A percentile compares a stretch with the other conserved stretches of the same genome.
Conservation (phyloP, 2,888 invertebrate genomes). For the Drosophila flavopinicola region DNA sequence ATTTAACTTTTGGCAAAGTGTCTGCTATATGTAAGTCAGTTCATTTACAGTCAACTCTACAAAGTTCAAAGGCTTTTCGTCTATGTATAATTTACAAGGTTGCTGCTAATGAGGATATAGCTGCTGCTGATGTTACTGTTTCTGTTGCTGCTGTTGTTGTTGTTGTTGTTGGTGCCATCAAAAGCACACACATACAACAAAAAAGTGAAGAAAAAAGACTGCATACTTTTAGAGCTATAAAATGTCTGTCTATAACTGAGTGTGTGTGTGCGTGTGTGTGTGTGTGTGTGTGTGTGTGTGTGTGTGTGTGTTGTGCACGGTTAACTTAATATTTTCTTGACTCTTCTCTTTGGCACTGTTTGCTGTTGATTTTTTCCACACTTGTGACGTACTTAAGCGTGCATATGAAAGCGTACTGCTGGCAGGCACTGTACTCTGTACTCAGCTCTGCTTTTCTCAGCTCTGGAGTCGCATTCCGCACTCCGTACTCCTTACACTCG, state of each 20-base stretch:
- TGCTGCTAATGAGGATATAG: constrained; percentile 39
- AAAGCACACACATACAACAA: too few species aligned
- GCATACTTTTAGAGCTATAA: constrained; percentile 48
- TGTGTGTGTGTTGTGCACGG: constrained; percentile 16
- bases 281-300: not conserved
- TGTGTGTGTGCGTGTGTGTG: too few species aligned
- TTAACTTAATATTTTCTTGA: constrained; percentile 71
- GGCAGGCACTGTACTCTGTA: constrained; percentile 4
- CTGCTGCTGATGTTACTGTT: constrained; percentile 2
- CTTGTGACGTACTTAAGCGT: constrained; percentile 63
- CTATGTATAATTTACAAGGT: too few species aligned
- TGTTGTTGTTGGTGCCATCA: too few species aligned
- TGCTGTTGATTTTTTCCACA: constrained; percentile 45
- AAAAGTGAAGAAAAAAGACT: constrained; percentile 12
- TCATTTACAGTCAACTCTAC: constrained; percentile 1
- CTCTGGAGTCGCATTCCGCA: constrained; percentile 9
- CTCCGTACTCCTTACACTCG: constrained; percentile 7
- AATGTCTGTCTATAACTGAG: too few species aligned
- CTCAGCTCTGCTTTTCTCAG: not conserved
- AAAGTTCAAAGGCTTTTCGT: constrained; percentile 1
- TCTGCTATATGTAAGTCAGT: constrained; percentile 2
- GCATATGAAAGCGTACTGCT: constrained; percentile 60
- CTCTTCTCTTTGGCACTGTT: constrained; percentile 46
- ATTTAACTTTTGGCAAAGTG: too few species aligned
- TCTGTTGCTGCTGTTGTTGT: too few species aligned